Base-by-base conservation (phyloP, 2,113 vertebrate genomes). In the Proteles cristata region DNA sequence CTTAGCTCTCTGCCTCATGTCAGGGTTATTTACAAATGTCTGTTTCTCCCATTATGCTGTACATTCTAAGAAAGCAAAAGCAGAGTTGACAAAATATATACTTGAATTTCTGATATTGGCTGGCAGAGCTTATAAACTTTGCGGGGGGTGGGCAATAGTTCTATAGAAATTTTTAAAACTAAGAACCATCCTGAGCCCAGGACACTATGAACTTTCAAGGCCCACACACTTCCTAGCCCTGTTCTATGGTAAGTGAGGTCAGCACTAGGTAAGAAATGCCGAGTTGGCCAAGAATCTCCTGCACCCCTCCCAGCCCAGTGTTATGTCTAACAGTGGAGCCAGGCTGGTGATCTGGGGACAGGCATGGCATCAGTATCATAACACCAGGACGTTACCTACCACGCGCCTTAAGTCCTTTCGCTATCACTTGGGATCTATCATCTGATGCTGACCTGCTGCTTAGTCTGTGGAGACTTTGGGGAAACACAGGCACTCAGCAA, bases 11-110 rank as follows among this genome's bases (percentile, higher is more conserved):
- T 84, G 79, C 80, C 81, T 73, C 11, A 50, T 80, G 33, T 50
- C 71, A 83, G 80, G 82, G 76, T 76, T 97, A 85, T 96, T 97
- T 94, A 97, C 65, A 93, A 88, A 93, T n/a, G 33, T 53, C 68
- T 76, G 35, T 61, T 92, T 92, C 87, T 92, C 31, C 65, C 31
- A 17, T 88, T 73, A 63, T 43, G 28, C 25, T 69, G 68, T 9
- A 5, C 25, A 19, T 84, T 90, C 58, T 61, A 84, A 90, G 88
- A 84, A 94, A 94, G 71, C 63, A 93, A 90, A 96, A 74, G 83
- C 48, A 53, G 50, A 84, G 53, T 63, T 71, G 69, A 84, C 48
- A 91, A 95, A 93, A 63, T 33, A 92, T 86, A 92, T 68, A 85
- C 58, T 84, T 35, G 43, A 90, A 39, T 84, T 74, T 77, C 69